phyloP scores from a whole-genome alignment of 2,797 vertebrate species.

The Rhinophrynus dorsalis region DNA sequence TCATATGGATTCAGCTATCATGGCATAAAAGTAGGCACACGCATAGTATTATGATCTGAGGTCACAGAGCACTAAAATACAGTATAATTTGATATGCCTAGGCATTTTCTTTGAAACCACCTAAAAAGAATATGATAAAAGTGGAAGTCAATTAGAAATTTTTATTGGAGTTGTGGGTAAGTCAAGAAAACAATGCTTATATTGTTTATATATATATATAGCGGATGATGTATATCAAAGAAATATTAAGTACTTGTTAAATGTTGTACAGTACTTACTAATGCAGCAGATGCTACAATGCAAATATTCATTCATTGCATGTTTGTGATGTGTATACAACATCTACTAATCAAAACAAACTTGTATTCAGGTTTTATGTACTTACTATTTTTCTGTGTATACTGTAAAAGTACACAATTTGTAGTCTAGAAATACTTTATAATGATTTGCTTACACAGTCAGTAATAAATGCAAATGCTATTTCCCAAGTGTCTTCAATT shows the following conservation, averaged over 20 bases:
- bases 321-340: neutral
- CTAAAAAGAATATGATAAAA: too few relatives aligned
- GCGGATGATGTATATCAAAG: neutral
- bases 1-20: too few relatives aligned
- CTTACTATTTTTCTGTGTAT: neutral
- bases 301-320: neutral
- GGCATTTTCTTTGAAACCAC: too few relatives aligned
- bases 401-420: neutral
- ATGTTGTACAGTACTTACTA: neutral
- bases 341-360: neutral
- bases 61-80: too few relatives aligned
- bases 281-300: neutral
- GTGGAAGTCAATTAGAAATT: too few relatives aligned
- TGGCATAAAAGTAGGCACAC: too few relatives aligned
- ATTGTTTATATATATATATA: too few relatives aligned
- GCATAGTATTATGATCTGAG: too few relatives aligned
- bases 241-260: neutral
- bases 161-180: neutral
- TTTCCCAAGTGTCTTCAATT: too few relatives aligned
- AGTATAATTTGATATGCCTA: too few relatives aligned
- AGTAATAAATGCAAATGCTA: neutral
- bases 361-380: neutral
- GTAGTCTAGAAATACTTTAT: neutral
- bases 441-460: neutral
- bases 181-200: too few relatives aligned